Evolutionary conservation across 2,797 vertebrate species (phyloP), one percentile per base, ranked within the genome.

Genomic region (Odontamblyopus rebecca): DNA sequence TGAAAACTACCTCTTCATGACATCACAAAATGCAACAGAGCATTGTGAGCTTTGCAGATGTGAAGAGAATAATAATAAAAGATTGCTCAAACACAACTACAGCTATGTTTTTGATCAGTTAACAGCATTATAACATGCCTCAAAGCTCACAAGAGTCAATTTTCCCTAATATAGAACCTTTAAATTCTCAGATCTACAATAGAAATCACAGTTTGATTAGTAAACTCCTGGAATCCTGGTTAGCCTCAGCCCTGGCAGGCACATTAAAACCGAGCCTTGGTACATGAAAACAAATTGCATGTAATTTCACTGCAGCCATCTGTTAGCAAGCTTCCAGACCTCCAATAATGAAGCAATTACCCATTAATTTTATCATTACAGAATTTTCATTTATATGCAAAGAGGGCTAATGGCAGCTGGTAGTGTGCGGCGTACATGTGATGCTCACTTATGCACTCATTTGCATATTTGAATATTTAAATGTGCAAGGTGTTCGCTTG

Each of bases 241-340:
- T 48, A 48, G 13, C 44, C 3, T 4, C 44, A 15, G 44, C 44
- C 3, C 44, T 15, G 44, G 13, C 44, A 44, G 41, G 84, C 59
- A 82, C 69, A 89, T 74, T 78, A 78, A 85, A 73, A 72, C 53
- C 50, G 50, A 32, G 57, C 73, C 80, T 67, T 68, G 67, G 69
- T 51, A 41, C n/a, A 38, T 48, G 60, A 32, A 64, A 72, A 71
- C 27, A 68, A 78, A 77, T 57, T 59, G 29, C 75, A 74, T 84
- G 80, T 79, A 69, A 83, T 82, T 84, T 60, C 48, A 53, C 18
- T 67, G 60, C 19, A 65, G 60, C 38, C 73, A 73, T 72, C 69
- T 80, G 61, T 76, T 82, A 2, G 62, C 30, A 19, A n/a, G 66
- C 63, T 44, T 72, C 32, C 54, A 67, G 53, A 29, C 26, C 15